Evolutionary conservation across 2,113 vertebrate species (phyloP), one percentile per base, ranked within the genome.

Genomic region (Daphoenositta chrysoptera): DNA sequence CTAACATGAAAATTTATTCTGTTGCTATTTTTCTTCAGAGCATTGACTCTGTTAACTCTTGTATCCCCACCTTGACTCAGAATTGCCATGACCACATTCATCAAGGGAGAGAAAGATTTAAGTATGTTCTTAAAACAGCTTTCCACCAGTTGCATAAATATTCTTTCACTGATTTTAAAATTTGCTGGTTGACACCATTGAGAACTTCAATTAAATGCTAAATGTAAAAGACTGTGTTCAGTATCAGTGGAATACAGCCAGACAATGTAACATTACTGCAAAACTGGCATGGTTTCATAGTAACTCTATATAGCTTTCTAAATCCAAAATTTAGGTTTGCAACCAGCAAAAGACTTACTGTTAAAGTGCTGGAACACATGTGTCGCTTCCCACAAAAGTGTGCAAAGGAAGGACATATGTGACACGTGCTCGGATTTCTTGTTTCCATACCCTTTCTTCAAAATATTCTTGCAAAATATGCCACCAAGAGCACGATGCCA

Each of bases 321-420:
- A 87, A 72, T 94, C 73, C 86, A 87, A 93, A 87, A 81, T 57
- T 61, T 77, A 89, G 58, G 68, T 96, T 93, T 89, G 53, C 56
- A 89, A 93, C 83, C 91, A 94, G 93, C 58, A 95, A 95, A 97
- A 93, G 79, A 80, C 83, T 86, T 95, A 91, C 94, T 96, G 91
- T 91, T 93, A 78, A 76, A 78, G 86, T 13, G 64, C 57, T 65
- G 84, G 92, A 96, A 96, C 91, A 87, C 79, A 96, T 73, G 92
- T 97, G 93, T 95, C 2, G 3, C 56, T 88, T 71, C 89, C 24
- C 60, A 72, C 69, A 81, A 37, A 91, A 90, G 63, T 35, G 65
- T 92, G 89, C 42, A 90, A 64, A 87, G 86, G 58, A 91, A 92
- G 85, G 57, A 91, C 87, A 97, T 80, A 83, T 53, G 89, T 2